Evolutionary conservation across 2,113 vertebrate genomes (phyloP).

Genomic region (Phylloscopus whistleri): DNA sequence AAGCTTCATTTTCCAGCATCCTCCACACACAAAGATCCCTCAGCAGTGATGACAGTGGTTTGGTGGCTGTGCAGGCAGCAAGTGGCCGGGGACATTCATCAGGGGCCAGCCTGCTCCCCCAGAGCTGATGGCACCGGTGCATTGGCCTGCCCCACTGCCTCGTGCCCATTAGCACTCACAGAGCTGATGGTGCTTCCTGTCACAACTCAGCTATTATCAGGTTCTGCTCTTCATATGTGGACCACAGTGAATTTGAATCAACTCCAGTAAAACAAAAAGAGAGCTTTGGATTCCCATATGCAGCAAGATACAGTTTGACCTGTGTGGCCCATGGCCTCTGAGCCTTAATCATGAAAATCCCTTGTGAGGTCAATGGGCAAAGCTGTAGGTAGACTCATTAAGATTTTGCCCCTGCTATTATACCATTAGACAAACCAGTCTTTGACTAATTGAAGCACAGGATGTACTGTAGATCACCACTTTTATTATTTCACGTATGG

Average conservation of each 20-base stretch:
- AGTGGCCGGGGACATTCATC: background rate
- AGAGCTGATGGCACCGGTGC: background rate
- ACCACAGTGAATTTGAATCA: constrained; percentile 23
- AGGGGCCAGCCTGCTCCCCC: background rate
- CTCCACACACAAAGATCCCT: background rate
- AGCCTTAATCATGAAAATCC: background rate
- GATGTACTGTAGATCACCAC: background rate
- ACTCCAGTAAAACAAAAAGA: background rate
- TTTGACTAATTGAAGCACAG: background rate
- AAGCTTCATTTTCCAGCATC: background rate
- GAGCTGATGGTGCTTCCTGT: background rate
- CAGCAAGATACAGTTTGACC: background rate
- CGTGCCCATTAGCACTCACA: background rate
- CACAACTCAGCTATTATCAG: background rate
- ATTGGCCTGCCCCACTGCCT: background rate
- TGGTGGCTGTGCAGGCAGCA: background rate
- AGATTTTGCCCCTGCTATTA: background rate
- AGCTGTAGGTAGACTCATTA: background rate
- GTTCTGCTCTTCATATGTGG: constrained; percentile 30
- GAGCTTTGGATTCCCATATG: background rate
- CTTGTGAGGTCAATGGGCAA: background rate
- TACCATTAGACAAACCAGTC: background rate
- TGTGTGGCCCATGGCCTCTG: background rate
- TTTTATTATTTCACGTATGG: background rate
- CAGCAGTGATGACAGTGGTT: background rate